phyloP scores from a whole-genome alignment of 2,113 vertebrate species.

The Phylloscopus trochilus region DNA sequence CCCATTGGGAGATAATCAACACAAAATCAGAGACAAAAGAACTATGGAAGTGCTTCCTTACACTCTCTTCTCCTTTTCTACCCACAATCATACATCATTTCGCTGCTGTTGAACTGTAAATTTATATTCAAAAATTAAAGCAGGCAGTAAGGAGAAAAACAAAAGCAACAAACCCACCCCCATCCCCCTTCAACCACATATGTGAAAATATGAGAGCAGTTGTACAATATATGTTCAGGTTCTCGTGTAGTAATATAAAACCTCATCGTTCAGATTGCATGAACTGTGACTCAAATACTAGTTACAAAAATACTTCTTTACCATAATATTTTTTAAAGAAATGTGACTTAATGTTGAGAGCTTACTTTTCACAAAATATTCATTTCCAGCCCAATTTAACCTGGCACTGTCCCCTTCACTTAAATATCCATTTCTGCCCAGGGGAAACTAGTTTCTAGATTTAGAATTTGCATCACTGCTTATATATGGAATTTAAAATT shows the following conservation, averaged over 20 bases:
- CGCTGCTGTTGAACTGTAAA: not conserved
- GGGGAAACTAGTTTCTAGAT: not conserved
- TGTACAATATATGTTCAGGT: not conserved
- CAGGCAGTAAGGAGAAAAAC: not conserved
- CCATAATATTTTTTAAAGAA: not conserved
- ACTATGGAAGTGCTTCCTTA: not conserved
- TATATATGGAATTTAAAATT: not conserved
- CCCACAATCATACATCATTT: not conserved
- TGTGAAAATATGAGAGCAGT: not conserved
- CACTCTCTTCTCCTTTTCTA: not conserved
- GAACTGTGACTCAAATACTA: not conserved
- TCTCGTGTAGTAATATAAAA: not conserved
- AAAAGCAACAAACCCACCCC: too few relatives aligned
- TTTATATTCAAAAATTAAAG: not conserved
- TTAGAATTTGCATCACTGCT: not conserved
- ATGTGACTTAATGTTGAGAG: not conserved
- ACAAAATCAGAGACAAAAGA: not conserved
- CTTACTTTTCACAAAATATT: not conserved
- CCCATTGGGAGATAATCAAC: not conserved
- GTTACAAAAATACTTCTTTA: conserved; percentile 8
- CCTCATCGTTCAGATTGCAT: not conserved
- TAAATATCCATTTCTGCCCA: not conserved
- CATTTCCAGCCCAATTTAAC: not conserved
- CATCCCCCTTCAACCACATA: accelerated
- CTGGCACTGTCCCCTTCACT: not conserved